A percentile compares a stretch with the other conserved stretches of the same genome.
These are phyloP conservation scores for Megastigmus dorsalis DNA, from an alignment of 2,888 invertebrate species.

Conservation along the genomic window DNA sequence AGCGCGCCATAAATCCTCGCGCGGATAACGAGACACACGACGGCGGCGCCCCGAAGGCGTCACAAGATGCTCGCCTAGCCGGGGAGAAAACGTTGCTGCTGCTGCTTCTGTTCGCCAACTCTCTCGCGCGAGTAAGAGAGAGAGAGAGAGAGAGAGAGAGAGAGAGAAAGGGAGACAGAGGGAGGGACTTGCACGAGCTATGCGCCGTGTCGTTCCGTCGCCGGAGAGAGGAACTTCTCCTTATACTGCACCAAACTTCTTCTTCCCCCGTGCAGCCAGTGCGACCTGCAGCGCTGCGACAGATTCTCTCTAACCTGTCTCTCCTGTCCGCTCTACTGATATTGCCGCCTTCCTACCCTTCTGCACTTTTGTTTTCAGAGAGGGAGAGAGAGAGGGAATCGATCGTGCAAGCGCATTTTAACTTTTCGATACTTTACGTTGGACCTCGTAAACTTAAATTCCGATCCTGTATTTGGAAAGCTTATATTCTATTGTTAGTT, in stretches of 20 bases:
- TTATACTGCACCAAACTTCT: conserved; percentile 51
- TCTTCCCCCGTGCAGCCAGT: too few relatives aligned
- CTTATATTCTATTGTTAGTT: too few relatives aligned
- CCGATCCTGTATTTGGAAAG: too few relatives aligned
- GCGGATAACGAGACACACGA: conserved; percentile 72
- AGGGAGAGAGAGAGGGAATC: too few relatives aligned
- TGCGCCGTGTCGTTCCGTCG: conserved; percentile 55
- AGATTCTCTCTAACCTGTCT: conserved; percentile 42
- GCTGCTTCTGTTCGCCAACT: conserved; percentile 55
- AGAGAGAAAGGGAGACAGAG: conserved; percentile 12
- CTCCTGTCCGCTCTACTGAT: too few relatives aligned
- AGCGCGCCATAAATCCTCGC: conserved; percentile 73
- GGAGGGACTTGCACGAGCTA: conserved; percentile 6
- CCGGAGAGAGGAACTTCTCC: conserved; percentile 60
- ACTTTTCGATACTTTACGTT: too few relatives aligned
- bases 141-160: conserved; percentile 28
- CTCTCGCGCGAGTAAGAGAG: conserved; percentile 38
- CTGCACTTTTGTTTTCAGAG: too few relatives aligned
- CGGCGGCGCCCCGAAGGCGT: conserved; percentile 74
- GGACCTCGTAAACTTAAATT: too few relatives aligned
- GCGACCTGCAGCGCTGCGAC: conserved; percentile 51
- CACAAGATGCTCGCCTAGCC: conserved; percentile 56
- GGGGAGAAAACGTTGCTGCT: conserved; percentile 32
- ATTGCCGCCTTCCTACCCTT: too few relatives aligned
- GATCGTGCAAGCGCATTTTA: too few relatives aligned